Evolutionary conservation across 2,888 invertebrate genomes (phyloP), one percentile per base, ranked within the genome.

Genomic region (Cistogaster globosa): DNA sequence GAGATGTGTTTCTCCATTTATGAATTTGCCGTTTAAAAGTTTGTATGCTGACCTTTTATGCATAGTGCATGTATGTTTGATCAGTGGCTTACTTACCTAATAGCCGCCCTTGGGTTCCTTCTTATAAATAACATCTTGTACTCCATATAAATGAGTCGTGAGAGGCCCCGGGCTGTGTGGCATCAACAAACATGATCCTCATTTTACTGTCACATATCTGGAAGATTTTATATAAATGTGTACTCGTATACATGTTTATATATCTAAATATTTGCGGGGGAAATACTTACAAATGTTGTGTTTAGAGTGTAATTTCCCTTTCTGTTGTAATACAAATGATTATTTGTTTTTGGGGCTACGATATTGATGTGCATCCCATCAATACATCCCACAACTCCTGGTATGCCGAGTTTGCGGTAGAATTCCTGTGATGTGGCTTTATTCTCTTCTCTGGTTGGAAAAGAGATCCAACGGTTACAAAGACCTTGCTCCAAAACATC

Each of bases 201-300:
- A 60, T 60, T 60, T 60, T 36, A 60, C 36, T 60, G 32, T 58
- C 32, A 32, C 58, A 58, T 58, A 58, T 58, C 58, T 60, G 11
- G 1, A 60, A 36, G n/a, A n/a, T n/a, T n/a, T n/a, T n/a, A 60
- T 60, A 14, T 32, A 32, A 32, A 32, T 32, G 6, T 32, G 32
- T 4, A 6, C 32, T n/a, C n/a, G n/a, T n/a, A n/a, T n/a, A 32
- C 32, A 32, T 32, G 32, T 6, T 32, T 32, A 4, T 6, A 32
- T 32, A 32, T 32, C 3, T 32, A 4, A 32, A 4, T 32, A 32
- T 32, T 32, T 32, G 32, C 32, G 32, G 32, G 32, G 3, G n/a
- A 9, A 60, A 36, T 36, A 36, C 60, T 60, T 60, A 60, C 60
- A n/a, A 60, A 36, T 36, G 36, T 36, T n/a, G 22, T 22, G 22